Conservation (phyloP, 2,113 vertebrate genomes). For the Entelurus aequoreus region DNA sequence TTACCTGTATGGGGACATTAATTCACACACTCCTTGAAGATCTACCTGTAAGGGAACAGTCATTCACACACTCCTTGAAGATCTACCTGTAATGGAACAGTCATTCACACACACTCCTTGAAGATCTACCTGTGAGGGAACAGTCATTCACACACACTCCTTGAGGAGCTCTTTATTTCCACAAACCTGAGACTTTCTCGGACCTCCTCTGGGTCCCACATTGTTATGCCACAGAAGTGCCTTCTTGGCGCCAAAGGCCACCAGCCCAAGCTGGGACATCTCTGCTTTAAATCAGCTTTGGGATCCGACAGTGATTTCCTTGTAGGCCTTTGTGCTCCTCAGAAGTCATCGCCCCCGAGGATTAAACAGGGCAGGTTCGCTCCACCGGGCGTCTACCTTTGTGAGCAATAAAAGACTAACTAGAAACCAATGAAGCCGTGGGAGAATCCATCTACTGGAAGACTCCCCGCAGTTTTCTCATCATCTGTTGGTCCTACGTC, state of each 20-base stretch:
- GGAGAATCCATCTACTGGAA: slow-evolving; percentile 99
- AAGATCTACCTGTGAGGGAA: no score
- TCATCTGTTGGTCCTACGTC: slow-evolving; percentile 90
- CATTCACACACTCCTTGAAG: no score
- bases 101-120: no score
- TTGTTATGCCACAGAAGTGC: slow-evolving; percentile 84
- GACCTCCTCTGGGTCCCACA: slow-evolving; percentile 72
- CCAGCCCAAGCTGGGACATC: slow-evolving; percentile 84
- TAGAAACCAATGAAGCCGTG: slow-evolving; percentile 96
- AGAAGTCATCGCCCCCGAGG: slow-evolving; percentile 95
- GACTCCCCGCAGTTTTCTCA: slow-evolving; percentile 98
- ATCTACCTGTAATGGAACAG: no score
- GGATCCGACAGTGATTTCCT: slow-evolving; percentile 90
- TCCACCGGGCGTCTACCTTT: slow-evolving; percentile 83
- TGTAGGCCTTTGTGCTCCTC: slow-evolving; percentile 91
- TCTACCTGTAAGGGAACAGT: no score
- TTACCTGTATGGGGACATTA: no score
- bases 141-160: no score
- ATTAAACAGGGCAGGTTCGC: slow-evolving; percentile 92
- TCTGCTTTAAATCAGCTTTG: slow-evolving; percentile 98
- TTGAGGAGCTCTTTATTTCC: slow-evolving; percentile 28
- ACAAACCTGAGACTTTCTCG: slow-evolving; percentile 44
- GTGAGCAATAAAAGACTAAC: slow-evolving; percentile 99
- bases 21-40: no score
- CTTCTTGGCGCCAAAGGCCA: slow-evolving; percentile 85